phyloP scores from a whole-genome alignment of 2,797 vertebrate genomes.

The Ptychobarbus kaznakovi region DNA sequence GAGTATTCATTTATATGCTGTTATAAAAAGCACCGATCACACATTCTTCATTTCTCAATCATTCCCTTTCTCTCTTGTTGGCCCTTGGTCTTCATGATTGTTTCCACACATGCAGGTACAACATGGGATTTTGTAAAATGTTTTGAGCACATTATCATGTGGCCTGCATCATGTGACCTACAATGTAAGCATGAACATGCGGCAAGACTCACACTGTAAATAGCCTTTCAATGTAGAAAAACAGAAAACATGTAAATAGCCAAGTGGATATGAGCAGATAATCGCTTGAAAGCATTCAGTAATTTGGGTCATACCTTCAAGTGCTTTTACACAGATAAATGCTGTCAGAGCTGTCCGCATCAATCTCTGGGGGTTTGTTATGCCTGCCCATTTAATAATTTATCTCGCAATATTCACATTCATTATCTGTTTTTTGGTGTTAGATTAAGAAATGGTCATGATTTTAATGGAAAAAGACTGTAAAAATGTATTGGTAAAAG shows the following conservation, averaged over 20 bases:
- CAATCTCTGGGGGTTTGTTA: conserved; percentile 25
- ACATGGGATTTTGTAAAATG: conserved; percentile 4
- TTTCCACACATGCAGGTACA: background rate
- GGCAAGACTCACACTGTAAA: conserved; percentile 5
- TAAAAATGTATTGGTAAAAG: background rate
- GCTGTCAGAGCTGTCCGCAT: conserved; percentile 6
- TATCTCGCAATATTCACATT: background rate
- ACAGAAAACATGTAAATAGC: conserved; percentile 28
- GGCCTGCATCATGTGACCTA: conserved; percentile 4
- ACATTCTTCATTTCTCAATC: background rate
- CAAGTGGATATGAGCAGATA: conserved; percentile 7
- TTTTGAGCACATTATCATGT: conserved; percentile 16
- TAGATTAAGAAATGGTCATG: background rate
- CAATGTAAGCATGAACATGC: conserved; percentile 6
- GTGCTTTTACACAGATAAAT: conserved; percentile 16
- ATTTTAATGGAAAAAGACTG: background rate
- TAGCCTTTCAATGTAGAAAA: conserved; percentile 10
- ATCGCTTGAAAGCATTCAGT: conserved; percentile 24
- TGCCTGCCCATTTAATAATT: background rate
- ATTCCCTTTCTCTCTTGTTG: background rate
- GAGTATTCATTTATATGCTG: conserved; percentile 20
- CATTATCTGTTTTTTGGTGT: background rate
- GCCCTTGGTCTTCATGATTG: conserved; percentile 12
- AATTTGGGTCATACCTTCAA: conserved; percentile 46
- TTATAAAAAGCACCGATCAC: background rate